Evolutionary conservation across 1,140 invertebrate genomes (phyloP), one percentile per base, ranked within the genome.

Genomic region (Oreohelix idahoensis): DNA sequence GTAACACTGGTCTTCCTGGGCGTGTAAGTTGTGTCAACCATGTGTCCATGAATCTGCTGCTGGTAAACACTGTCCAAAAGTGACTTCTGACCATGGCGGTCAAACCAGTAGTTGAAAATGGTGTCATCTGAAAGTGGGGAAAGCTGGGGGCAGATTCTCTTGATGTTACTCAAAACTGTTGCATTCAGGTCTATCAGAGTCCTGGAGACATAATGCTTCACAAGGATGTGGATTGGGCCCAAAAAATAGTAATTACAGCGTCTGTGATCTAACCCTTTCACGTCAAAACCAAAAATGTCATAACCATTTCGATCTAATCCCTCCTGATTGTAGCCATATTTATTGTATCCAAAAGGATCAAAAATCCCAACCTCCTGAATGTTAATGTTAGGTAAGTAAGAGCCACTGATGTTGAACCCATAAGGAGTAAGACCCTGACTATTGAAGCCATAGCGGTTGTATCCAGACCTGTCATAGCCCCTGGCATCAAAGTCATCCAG

Each of bases 251-350:
- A 86, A 58, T 89, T 89, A 75, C 89, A 90, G 10, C 78, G 81
- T 15, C 82, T 71, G 29, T 79, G 53, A 70, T 91, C 87, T 81
- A 87, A 88, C 8, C 90, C 90, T 26, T 81, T 83, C 4, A 78
- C 83, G 81, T 89, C 84, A 83, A 89, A 91, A 29, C 90, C 90
- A 88, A 89, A 91, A 0, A 88, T 82, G 80, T 91, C 90, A 86
- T 84, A 89, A 17, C 90, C 90, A 70, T 89, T 78, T 38, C 88
- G 69, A 78, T 91, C 85, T 82, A 88, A 90, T 20, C 90, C 90
- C 81, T 85, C 86, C 53, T 86, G 87, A 79, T 89, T 86, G 51
- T 82, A 90, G 26, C 88, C 88, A 79, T 88, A 88, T 42, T 84
- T 81, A 81, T 91, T 91, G 83, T 88, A 91, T 0, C 89, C 89